These are phyloP conservation scores for Phalera bucephala DNA, from an alignment of 2,888 invertebrate species.

Conservation along the genomic window DNA sequence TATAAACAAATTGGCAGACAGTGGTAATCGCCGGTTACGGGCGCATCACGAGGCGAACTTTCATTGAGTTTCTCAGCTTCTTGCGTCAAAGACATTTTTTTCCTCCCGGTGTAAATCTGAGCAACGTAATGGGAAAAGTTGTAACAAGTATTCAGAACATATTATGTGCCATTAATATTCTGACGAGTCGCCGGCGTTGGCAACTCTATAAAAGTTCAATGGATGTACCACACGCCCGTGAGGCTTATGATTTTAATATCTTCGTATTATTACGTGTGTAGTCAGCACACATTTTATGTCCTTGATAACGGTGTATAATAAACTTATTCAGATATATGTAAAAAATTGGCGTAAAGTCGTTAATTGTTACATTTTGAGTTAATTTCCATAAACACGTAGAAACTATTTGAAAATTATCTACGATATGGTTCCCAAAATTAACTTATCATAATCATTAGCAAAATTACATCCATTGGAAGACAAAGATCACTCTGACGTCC, in stretches of 20 bases:
- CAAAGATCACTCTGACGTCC: too few relatives aligned
- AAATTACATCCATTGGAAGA: too few relatives aligned
- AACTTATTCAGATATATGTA: neutral
- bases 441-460: too few relatives aligned
- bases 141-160: constrained; percentile 79
- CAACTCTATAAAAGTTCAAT: constrained; percentile 71
- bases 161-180: constrained; percentile 80
- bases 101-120: constrained; percentile 68
- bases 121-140: constrained; percentile 79
- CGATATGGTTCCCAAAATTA: too few relatives aligned
- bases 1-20: constrained; percentile 31
- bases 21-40: constrained; percentile 32
- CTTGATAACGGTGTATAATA: constrained; percentile 7
- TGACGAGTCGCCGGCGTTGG: constrained; percentile 62
- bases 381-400: too few relatives aligned
- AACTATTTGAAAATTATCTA: too few relatives aligned
- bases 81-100: constrained; percentile 64
- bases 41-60: constrained; percentile 54
- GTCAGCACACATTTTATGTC: constrained; percentile 14
- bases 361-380: neutral
- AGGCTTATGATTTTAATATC: constrained; percentile 47
- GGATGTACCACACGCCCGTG: constrained; percentile 45
- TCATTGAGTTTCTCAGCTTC: constrained; percentile 57
- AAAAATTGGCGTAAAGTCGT: too few relatives aligned
- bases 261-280: constrained; percentile 18